Percentiles rank a stretch among this genome's conserved stretches.
phyloP scores from a whole-genome alignment of 2,113 vertebrate species.

The Ophthalmolycus amberensis region DNA sequence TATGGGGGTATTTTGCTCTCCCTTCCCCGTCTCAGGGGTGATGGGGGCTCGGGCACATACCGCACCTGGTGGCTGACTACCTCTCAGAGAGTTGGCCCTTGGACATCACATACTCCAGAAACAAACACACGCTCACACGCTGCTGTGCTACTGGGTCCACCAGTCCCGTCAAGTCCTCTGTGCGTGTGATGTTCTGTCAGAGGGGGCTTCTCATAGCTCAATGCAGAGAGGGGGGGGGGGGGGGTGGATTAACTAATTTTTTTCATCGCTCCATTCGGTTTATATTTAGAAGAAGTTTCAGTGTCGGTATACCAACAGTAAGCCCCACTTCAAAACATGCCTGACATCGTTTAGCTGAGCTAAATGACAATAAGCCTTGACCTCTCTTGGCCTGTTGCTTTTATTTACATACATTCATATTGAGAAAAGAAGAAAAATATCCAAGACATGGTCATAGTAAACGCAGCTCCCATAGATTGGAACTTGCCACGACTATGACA shows the following conservation, averaged over 20 bases:
- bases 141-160: slow-evolving; percentile 36
- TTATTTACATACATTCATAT: not conserved
- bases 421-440: not conserved
- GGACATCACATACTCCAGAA: slow-evolving; percentile 51
- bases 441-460: not conserved
- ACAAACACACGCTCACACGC: slow-evolving; percentile 43
- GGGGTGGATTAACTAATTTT: slow-evolving; percentile 55
- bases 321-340: slow-evolving; percentile 14
- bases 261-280: slow-evolving; percentile 49
- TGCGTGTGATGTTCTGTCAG: slow-evolving; percentile 62
- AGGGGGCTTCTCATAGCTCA: slow-evolving; percentile 58
- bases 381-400: not conserved
- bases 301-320: slow-evolving; percentile 12
- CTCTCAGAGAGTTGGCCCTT: slow-evolving; percentile 28
- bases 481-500: not conserved
- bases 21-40: slow-evolving; percentile 6
- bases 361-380: not conserved
- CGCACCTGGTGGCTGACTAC: slow-evolving; percentile 58
- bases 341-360: not conserved
- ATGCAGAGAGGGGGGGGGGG: slow-evolving; percentile 20
- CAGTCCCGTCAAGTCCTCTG: slow-evolving; percentile 44
- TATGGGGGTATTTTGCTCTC: slow-evolving; percentile 19
- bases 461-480: not conserved
- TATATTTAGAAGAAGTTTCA: slow-evolving; percentile 59
- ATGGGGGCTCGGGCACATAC: slow-evolving; percentile 35